These are phyloP conservation scores for Himalopsyche kuldschensis DNA, from an alignment of 2,888 invertebrate species.

Conservation along the genomic window DNA sequence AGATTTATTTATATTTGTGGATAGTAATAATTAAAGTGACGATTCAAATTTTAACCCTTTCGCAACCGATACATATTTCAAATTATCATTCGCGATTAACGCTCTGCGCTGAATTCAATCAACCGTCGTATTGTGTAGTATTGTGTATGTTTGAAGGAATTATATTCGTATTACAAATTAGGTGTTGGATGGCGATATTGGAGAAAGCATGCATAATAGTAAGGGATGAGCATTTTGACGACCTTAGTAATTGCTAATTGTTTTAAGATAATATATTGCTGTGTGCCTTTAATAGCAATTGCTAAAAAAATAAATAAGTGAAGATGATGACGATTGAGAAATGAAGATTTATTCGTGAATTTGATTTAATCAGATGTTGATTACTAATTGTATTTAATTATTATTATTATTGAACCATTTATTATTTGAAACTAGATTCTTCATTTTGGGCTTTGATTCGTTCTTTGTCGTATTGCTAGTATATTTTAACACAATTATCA, in stretches of 20 bases:
- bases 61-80: background rate
- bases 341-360: constrained; percentile 32
- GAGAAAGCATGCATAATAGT: constrained; percentile 7
- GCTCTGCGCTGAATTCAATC: background rate
- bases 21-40: too few species aligned
- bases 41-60: background rate
- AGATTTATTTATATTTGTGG: too few species aligned
- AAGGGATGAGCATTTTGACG: constrained; percentile 31
- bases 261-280: constrained; percentile 68
- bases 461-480: background rate
- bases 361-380: constrained; percentile 26
- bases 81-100: background rate
- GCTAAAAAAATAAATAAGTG: constrained; percentile 62
- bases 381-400: constrained; percentile 6
- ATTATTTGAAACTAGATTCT: background rate
- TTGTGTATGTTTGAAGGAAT: constrained; percentile 37
- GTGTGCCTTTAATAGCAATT: constrained; percentile 81
- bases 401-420: constrained; percentile 6
- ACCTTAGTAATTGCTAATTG: constrained; percentile 47
- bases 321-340: constrained; percentile 37
- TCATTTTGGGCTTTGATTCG: background rate
- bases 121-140: constrained; percentile 10
- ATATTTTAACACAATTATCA: background rate
- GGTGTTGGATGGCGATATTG: constrained; percentile 11
- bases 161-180: constrained; percentile 36